phyloP scores from a whole-genome alignment of 1,140 invertebrate genomes.

The Oncopeltus fasciatus region DNA sequence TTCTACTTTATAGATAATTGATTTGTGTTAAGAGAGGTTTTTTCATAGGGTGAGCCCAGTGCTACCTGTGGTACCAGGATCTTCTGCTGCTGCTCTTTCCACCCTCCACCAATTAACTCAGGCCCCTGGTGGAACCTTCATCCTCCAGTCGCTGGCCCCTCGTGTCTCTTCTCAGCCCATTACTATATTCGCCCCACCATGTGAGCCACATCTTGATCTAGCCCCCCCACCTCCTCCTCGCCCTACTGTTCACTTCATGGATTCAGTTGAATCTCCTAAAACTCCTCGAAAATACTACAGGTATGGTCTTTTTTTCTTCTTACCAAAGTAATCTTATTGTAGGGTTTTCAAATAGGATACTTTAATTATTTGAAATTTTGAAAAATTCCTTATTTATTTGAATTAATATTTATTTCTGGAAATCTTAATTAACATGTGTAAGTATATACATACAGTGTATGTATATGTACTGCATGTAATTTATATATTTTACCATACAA shows the following conservation, averaged over 20 bases:
- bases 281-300: constrained; percentile 24
- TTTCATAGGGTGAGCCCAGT: constrained; percentile 29
- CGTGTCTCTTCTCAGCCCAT: constrained; percentile 15
- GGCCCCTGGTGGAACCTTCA: constrained; percentile 12
- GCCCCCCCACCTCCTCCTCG: constrained; percentile 17
- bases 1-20: too few species aligned
- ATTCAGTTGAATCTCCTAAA: constrained; percentile 23
- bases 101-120: constrained; percentile 18
- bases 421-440: too few species aligned
- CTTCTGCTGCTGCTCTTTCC: constrained; percentile 14
- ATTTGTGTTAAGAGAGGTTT: too few species aligned
- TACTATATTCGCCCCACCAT: constrained; percentile 8
- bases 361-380: too few species aligned
- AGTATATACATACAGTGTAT: too few species aligned
- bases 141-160: constrained; percentile 17
- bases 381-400: too few species aligned
- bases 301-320: constrained; percentile 13
- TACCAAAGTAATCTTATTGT: too few species aligned
- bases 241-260: constrained; percentile 26
- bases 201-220: constrained; percentile 8
- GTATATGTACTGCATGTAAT: too few species aligned
- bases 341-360: too few species aligned
- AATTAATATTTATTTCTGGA: too few species aligned
- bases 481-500: too few species aligned
- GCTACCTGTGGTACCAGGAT: constrained; percentile 15